Conservation (phyloP, 2,113 vertebrate genomes). For the Arvicanthis niloticus region DNA sequence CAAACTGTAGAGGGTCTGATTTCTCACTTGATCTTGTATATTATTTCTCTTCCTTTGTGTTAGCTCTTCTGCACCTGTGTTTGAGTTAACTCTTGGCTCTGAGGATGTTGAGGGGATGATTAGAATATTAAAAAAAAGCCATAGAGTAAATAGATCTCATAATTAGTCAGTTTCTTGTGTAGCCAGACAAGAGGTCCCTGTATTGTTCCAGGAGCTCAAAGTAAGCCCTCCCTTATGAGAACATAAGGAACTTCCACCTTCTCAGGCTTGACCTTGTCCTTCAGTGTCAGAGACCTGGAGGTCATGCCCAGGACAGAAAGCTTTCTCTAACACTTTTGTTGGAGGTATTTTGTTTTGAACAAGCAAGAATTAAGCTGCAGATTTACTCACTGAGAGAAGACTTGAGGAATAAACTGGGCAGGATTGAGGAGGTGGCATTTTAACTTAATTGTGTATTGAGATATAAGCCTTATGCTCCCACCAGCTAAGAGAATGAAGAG, state of each 20-base stretch:
- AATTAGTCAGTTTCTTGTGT: slow-evolving; percentile 75
- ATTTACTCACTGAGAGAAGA: slow-evolving; percentile 62
- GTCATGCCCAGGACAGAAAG: slow-evolving; percentile 67
- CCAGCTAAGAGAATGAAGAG: slow-evolving; percentile 40
- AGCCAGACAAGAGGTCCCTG: slow-evolving; percentile 56
- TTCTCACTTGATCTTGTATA: slow-evolving; percentile 82
- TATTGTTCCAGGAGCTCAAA: slow-evolving; percentile 72
- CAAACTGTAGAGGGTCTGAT: slow-evolving; percentile 77
- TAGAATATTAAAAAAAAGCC: slow-evolving; percentile 76
- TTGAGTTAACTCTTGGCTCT: slow-evolving; percentile 82
- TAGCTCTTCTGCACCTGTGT: slow-evolving; percentile 82
- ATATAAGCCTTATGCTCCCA: slow-evolving; percentile 46
- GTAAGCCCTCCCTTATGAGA: slow-evolving; percentile 65
- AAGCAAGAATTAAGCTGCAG: slow-evolving; percentile 67
- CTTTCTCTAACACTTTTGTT: slow-evolving; percentile 75
- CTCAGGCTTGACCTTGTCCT: slow-evolving; percentile 71
- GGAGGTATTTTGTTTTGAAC: slow-evolving; percentile 76
- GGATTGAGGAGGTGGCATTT: slow-evolving; percentile 63
- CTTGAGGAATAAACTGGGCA: slow-evolving; percentile 53
- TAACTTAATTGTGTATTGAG: slow-evolving; percentile 57
- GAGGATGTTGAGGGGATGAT: slow-evolving; percentile 69
- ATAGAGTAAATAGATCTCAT: slow-evolving; percentile 81
- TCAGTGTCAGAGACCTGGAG: slow-evolving; percentile 55
- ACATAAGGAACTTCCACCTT: slow-evolving; percentile 67
- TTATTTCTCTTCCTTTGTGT: slow-evolving; percentile 81